phyloP scores from a whole-genome alignment of 1,140 invertebrate genomes.

The Hycleus cichorii region DNA sequence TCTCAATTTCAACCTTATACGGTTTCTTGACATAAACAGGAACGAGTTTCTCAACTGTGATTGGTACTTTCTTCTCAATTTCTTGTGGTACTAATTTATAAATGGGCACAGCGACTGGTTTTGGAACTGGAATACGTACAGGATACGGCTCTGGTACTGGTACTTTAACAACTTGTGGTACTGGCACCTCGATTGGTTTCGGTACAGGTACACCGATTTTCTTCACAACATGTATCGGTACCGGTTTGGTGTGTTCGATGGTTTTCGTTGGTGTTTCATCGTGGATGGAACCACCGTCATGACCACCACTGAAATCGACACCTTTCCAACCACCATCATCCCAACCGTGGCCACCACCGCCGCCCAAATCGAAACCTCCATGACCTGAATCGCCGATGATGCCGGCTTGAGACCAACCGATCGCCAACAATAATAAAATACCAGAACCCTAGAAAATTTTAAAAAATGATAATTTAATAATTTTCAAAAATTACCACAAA shows the following conservation, averaged over 20 bases:
- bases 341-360: conserved; percentile 21
- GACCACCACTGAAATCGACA: conserved; percentile 11
- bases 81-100: conserved; percentile 57
- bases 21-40: conserved; percentile 70
- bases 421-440: conserved; percentile 15
- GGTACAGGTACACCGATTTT: conserved; percentile 68
- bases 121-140: conserved; percentile 60
- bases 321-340: conserved; percentile 5
- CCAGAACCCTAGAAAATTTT: conserved; percentile 10
- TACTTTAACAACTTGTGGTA: conserved; percentile 64
- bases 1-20: conserved; percentile 68
- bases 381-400: conserved; percentile 17
- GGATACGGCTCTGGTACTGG: conserved; percentile 69
- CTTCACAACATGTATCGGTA: conserved; percentile 65
- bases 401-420: conserved; percentile 12
- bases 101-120: conserved; percentile 65
- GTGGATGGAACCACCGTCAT: conserved; percentile 29
- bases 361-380: conserved; percentile 24
- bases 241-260: conserved; percentile 57
- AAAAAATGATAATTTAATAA: background rate
- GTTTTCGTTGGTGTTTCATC: conserved; percentile 46
- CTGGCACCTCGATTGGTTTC: conserved; percentile 63
- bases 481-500: background rate
- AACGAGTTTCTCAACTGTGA: conserved; percentile 66
- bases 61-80: conserved; percentile 68